Evolutionary conservation across 2,888 invertebrate genomes (phyloP), one percentile per base, ranked within the genome.

Genomic region (Eueremaeus valkanovi): DNA sequence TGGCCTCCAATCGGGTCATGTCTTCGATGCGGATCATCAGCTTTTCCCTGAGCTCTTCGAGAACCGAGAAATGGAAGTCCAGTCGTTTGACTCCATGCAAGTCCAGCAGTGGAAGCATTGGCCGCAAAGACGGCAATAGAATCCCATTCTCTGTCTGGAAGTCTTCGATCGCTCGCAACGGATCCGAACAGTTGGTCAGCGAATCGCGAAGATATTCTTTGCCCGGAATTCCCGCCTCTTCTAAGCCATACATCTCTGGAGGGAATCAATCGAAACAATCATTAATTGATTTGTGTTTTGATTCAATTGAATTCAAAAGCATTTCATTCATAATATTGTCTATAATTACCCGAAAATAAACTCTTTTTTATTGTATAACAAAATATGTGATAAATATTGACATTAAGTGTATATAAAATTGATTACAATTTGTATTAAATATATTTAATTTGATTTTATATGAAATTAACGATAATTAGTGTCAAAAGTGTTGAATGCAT

Each of bases 121-220:
- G 95, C 72, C 94, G 87, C 72, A 98, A 84, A 0, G 97, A 96
- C 0, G 96, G 95, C 68, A 97, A 85, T 75, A 94, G 85, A 80
- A 96, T 93, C 8, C 84, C 84, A 81, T 85, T 85, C 74, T 84
- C 83, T 31, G 89, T 89, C 86, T 97, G 95, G 86, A 98, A 98
- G 84, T 96, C 95, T 86, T 96, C 95, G 78, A 98, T 98, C n/a
- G 97, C 96, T 85, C 94, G 94, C 51, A 97, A 83, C 16, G 97
- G 97, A 85, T 98, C 96, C 0, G 94, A 93, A 83, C 96, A 96
- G 81, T 93, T 95, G 18, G 95, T 95, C 21, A 97, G 86, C 16
- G 95, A 92, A 84, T 96, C 94, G 72, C 90, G 86, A n/a, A 95
- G 86, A 83, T 88, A 91, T n/a, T 89, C 88, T 81, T 92, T 91